These are phyloP conservation scores for Coptotermes formosanus DNA, from an alignment of 1,140 invertebrate species.

Conservation along the genomic window DNA sequence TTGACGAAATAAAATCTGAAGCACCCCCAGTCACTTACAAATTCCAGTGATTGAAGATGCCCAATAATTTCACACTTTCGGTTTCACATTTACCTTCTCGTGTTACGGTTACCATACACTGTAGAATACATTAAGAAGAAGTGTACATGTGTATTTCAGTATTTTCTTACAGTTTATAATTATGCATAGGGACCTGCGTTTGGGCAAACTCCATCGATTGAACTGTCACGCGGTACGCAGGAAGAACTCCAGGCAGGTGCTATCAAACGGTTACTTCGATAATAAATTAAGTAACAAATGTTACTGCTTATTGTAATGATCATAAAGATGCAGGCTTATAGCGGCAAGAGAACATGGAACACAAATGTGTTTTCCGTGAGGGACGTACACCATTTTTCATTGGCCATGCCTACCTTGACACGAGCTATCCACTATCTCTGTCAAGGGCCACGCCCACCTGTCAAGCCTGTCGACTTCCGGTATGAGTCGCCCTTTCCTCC, in stretches of 20 bases:
- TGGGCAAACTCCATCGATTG: too few species aligned
- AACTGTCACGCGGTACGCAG: too few species aligned
- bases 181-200: too few species aligned
- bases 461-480: conserved; percentile 24
- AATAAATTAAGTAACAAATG: background rate
- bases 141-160: too few species aligned
- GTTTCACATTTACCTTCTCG: too few species aligned
- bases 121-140: too few species aligned
- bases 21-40: too few species aligned
- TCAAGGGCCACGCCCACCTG: conserved; percentile 22
- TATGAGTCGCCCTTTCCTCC: background rate
- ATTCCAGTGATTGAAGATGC: too few species aligned
- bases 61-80: too few species aligned
- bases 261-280: background rate
- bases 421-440: background rate
- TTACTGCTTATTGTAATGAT: background rate
- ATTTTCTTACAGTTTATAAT: too few species aligned
- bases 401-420: conserved; percentile 8
- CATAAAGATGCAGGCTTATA: background rate
- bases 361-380: background rate
- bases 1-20: too few species aligned
- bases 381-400: conserved; percentile 20
- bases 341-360: background rate
- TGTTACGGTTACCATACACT: too few species aligned
- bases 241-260: background rate